These are phyloP conservation scores for Abrostola tripartita DNA, from an alignment of 2,888 invertebrate genomes.

Conservation along the genomic window DNA sequence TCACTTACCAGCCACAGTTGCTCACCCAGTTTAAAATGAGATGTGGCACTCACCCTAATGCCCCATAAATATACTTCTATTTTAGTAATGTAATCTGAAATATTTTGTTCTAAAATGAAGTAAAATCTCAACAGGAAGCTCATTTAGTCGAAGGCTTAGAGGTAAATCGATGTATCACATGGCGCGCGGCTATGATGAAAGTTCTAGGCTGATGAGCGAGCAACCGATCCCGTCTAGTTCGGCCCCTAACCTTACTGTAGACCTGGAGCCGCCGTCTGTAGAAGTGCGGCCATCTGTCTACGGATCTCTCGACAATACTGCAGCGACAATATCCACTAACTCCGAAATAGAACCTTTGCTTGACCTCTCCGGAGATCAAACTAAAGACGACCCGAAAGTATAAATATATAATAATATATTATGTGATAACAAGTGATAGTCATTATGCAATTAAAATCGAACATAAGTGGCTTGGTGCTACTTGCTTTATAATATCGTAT, in stretches of 20 bases:
- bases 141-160: slow-evolving; percentile 92
- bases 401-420: too few species aligned
- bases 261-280: slow-evolving; percentile 68
- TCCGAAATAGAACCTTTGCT: slow-evolving; percentile 78
- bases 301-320: slow-evolving; percentile 78
- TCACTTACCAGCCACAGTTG: not conserved
- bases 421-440: slow-evolving; percentile 30
- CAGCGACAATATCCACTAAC: slow-evolving; percentile 62
- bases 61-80: not conserved
- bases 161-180: slow-evolving; percentile 93
- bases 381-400: slow-evolving; percentile 67
- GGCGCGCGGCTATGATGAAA: slow-evolving; percentile 91
- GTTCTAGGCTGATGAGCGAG: slow-evolving; percentile 79
- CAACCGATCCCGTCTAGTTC: slow-evolving; percentile 74
- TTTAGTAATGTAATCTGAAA: not conserved
- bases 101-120: not conserved
- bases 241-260: slow-evolving; percentile 73
- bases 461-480: slow-evolving; percentile 45
- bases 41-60: too few species aligned
- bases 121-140: slow-evolving; percentile 87
- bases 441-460: slow-evolving; percentile 30
- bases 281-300: slow-evolving; percentile 77
- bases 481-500: slow-evolving; percentile 21
- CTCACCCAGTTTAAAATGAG: not conserved
- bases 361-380: slow-evolving; percentile 53